phyloP scores from a whole-genome alignment of 2,113 vertebrate genomes.

The Sander vitreus region DNA sequence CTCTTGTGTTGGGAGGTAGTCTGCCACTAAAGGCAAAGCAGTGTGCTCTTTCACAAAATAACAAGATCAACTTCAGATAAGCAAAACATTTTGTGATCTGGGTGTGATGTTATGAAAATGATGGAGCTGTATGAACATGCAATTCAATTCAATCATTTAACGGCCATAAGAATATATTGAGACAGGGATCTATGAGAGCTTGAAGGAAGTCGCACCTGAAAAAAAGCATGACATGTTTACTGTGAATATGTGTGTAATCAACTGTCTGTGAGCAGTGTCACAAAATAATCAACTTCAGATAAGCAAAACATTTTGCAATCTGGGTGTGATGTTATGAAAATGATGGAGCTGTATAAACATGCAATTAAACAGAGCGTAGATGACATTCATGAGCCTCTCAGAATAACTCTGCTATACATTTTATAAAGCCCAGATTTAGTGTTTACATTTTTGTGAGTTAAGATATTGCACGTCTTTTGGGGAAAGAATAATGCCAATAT shows the following conservation, averaged over 20 bases:
- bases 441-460: slow-evolving; percentile 46
- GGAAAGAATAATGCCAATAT: background rate
- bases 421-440: slow-evolving; percentile 37
- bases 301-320: too few species aligned
- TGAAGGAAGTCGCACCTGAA: too few species aligned
- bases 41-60: background rate
- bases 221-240: too few species aligned
- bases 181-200: too few species aligned
- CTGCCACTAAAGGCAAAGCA: background rate
- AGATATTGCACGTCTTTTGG: slow-evolving; percentile 17
- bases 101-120: slow-evolving; percentile 46
- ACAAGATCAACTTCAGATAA: background rate
- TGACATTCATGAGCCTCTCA: slow-evolving; percentile 65
- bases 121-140: slow-evolving; percentile 56
- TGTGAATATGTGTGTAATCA: too few species aligned
- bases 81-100: slow-evolving; percentile 1
- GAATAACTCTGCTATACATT: slow-evolving; percentile 48
- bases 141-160: slow-evolving; percentile 57
- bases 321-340: too few species aligned
- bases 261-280: too few species aligned
- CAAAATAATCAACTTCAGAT: too few species aligned
- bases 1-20: background rate
- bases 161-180: too few species aligned
- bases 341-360: too few species aligned
- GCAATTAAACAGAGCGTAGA: slow-evolving; percentile 3